Percentiles rank a stretch among this genome's conserved stretches.
phyloP scores from a whole-genome alignment of 2,888 invertebrate species.

The Helicoverpa assulta region DNA sequence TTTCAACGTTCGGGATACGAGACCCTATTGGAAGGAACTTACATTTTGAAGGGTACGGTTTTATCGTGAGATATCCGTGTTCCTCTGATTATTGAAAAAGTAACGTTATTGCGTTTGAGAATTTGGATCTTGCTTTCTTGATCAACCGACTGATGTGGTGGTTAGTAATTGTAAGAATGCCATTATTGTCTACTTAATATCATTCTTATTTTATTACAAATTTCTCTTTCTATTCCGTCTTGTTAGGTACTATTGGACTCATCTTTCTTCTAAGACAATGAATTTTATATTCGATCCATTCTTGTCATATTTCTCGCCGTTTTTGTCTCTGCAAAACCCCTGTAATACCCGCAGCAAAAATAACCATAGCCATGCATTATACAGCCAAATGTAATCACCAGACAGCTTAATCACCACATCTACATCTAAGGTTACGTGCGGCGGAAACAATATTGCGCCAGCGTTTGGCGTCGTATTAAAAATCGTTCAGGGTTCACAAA shows the following conservation, averaged over 20 bases:
- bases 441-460: conserved; percentile 45
- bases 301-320: background rate
- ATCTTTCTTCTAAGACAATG: background rate
- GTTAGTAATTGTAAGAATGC: no score
- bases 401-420: conserved; percentile 33
- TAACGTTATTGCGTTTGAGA: no score
- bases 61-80: background rate
- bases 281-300: background rate
- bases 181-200: no score
- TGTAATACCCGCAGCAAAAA: background rate
- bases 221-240: no score
- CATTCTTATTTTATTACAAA: no score
- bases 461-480: conserved; percentile 50
- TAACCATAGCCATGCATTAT: background rate
- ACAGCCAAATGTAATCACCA: background rate
- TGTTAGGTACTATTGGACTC: no score
- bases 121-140: background rate
- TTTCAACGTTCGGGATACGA: background rate
- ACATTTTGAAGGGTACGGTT: background rate
- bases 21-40: no score
- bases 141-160: no score
- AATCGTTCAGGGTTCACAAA: conserved; percentile 33
- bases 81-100: no score
- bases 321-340: background rate
- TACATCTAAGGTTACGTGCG: conserved; percentile 37